These are phyloP conservation scores for Pseudomyrmex concolor DNA, from an alignment of 1,140 invertebrate genomes.

Conservation along the genomic window DNA sequence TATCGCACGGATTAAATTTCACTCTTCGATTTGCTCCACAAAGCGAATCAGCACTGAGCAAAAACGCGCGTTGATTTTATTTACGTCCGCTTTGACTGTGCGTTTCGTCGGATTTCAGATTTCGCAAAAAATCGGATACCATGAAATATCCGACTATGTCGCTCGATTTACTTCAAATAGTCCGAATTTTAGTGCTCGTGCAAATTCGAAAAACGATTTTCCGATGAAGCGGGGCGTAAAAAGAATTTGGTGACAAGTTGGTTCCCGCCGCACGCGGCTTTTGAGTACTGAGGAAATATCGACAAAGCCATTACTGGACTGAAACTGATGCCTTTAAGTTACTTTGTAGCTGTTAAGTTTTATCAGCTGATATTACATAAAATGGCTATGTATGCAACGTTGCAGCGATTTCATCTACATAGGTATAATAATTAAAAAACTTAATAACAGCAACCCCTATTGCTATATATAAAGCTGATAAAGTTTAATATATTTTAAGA, in stretches of 20 bases:
- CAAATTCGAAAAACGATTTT: conserved; percentile 10
- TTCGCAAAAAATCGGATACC: not conserved
- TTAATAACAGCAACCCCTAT: not conserved
- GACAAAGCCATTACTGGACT: not conserved
- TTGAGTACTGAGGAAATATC: not conserved
- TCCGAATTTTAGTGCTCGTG: not conserved
- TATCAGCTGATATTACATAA: conserved; percentile 4
- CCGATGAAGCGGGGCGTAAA: not conserved
- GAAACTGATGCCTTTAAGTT: conserved; percentile 6
- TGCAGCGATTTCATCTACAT: not conserved
- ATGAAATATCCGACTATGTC: not conserved
- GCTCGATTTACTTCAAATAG: not conserved
- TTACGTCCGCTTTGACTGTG: not conserved
- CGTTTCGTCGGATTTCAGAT: not conserved
- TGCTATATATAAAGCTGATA: not conserved
- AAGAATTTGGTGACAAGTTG: not conserved
- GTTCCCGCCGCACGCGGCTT: not conserved
- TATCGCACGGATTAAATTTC: not conserved
- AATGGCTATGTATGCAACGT: not conserved
- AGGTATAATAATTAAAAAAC: not conserved
- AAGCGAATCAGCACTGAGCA: not conserved
- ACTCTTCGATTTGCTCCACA: not conserved
- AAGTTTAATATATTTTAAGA: not conserved
- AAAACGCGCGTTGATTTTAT: conserved; percentile 8
- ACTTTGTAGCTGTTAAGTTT: not conserved